Conservation (phyloP, 2,797 vertebrate genomes). For the Acipenser transmontanus region DNA sequence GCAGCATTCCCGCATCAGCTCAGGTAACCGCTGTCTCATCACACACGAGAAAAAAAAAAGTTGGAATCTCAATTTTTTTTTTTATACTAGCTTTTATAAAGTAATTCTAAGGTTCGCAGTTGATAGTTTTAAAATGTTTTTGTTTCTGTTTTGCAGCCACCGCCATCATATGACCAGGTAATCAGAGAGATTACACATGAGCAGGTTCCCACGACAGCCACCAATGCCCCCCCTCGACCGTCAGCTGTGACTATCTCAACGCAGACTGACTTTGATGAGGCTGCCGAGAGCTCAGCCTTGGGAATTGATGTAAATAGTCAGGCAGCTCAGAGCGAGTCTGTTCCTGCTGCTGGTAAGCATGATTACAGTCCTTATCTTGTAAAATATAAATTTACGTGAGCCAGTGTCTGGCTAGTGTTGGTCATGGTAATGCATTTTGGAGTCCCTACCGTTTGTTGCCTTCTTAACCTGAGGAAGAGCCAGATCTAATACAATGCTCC, state of each 20-base stretch:
- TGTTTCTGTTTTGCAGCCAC: conserved; percentile 60
- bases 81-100: not conserved
- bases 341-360: conserved; percentile 47
- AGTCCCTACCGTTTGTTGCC: too few relatives aligned
- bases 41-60: not conserved
- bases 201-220: conserved; percentile 61
- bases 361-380: too few relatives aligned
- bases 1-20: conserved; percentile 55
- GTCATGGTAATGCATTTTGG: too few relatives aligned
- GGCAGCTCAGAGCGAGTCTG: conserved; percentile 38
- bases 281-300: conserved; percentile 42
- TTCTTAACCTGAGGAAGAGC: too few relatives aligned
- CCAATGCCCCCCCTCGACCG: conserved; percentile 63
- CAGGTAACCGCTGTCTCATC: conserved; percentile 53
- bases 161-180: conserved; percentile 90
- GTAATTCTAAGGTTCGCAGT: not conserved
- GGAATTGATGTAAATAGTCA: conserved; percentile 49
- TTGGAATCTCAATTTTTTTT: not conserved
- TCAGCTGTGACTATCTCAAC: conserved; percentile 69
- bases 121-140: conserved; percentile 3
- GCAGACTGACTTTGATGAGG: conserved; percentile 74
- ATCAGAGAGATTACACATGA: conserved; percentile 88
- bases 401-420: too few relatives aligned
- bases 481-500: too few relatives aligned
- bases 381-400: too few relatives aligned